Base-by-base conservation (phyloP, 2,888 invertebrate genomes). In the Hemaris fuciformis region DNA sequence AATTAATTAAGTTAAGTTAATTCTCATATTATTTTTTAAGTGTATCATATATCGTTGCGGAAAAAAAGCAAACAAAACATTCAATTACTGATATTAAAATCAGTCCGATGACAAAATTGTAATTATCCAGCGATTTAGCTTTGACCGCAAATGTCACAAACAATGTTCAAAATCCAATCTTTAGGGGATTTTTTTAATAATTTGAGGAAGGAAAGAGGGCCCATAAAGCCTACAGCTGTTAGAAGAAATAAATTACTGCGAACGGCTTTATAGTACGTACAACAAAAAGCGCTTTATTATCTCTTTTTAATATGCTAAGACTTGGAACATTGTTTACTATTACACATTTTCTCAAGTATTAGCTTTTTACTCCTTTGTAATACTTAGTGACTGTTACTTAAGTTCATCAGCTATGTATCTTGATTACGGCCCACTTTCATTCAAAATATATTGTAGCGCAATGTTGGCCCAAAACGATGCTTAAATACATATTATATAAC, bases 161-260 rank as follows among this genome's bases (percentile, higher is more conserved):
- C 53, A 53, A 18, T 20, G 31, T 18, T 15, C 27, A 18, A 53
- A 53, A 53, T 18, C 10, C 27, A 53, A 53, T 53, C 18, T 53
- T 53, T 31, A 10, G 27, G 31, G 18, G 53, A 31, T 53, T 53
- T 53, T 53, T 18, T 53, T 53, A 10, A 18, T 53, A 53, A 48
- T 53, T 31, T 53, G 53, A 10, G 27, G 5, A 53, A 53, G 18
- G 53, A 53, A 53, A 53, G 53, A 20, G 31, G 31, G 10, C 48
- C 31, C 15, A 27, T 25, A 48, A 48, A 31, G 53, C 53, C 18
- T 53, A 53, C 4, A 53, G 48, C 27, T 27, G 10, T 31, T 31
- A 53, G 53, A 31, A 53, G 53, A 53, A 53, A 53, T 53, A 53
- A 53, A 53, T 53, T 31, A 31, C 27, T 27, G 18, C 3, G 31